Evolutionary conservation across 2,888 invertebrate genomes (phyloP).

Genomic region (Trichacis sp.): DNA sequence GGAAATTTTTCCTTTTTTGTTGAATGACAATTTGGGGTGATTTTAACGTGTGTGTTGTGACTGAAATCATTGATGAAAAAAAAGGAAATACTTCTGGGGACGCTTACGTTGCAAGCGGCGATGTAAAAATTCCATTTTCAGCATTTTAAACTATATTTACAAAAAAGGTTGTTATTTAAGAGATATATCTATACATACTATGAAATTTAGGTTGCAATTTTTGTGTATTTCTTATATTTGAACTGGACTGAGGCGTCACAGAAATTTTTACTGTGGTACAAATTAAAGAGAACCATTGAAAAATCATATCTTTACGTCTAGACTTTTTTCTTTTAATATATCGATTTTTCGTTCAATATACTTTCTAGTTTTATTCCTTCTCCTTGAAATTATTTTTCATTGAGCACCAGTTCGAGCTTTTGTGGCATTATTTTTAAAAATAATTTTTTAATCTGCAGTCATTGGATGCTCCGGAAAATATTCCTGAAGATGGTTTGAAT

Average conservation of each 20-base stretch:
- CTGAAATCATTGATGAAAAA: neutral
- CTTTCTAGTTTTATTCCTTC: constrained; percentile 54
- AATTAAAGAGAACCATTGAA: constrained; percentile 43
- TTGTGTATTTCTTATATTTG: constrained; percentile 51
- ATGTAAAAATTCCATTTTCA: constrained; percentile 48
- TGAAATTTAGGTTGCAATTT: constrained; percentile 49
- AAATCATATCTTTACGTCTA: constrained; percentile 59
- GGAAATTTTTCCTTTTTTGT: constrained; percentile 10
- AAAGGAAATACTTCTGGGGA: constrained; percentile 4
- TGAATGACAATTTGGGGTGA: neutral
- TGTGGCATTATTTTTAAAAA: too few species aligned
- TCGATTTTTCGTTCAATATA: too few species aligned
- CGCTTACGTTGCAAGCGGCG: constrained; percentile 3
- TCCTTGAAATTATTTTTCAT: too few species aligned
- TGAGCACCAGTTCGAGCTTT: too few species aligned
- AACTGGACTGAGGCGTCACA: constrained; percentile 54
- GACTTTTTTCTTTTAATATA: too few species aligned
- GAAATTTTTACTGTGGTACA: constrained; percentile 42
- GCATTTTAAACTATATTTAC: constrained; percentile 50
- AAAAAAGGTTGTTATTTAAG: constrained; percentile 50
- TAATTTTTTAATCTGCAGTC: too few species aligned
- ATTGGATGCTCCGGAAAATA: neutral
- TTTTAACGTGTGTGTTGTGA: constrained; percentile 8
- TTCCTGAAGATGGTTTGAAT: constrained; percentile 24
- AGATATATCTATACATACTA: constrained; percentile 33